Evolutionary conservation across 2,888 invertebrate species (phyloP).

Genomic region (Macrophya annulata): DNA sequence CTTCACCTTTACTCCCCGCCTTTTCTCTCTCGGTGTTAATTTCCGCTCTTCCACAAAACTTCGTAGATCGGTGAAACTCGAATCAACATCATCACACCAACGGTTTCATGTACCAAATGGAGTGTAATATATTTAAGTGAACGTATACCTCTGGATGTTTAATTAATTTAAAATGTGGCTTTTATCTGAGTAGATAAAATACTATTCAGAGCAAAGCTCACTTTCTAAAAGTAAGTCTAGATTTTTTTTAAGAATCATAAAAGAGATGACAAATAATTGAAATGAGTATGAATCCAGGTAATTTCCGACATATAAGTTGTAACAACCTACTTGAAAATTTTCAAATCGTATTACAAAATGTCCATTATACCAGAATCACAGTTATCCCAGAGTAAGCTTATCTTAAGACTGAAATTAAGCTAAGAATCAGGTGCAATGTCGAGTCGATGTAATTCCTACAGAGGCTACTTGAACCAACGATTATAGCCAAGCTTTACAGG

Average conservation of each 20-base stretch:
- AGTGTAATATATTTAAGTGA: not conserved
- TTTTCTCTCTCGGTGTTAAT: conserved; percentile 41
- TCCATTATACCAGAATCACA: not conserved
- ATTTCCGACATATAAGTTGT: too few species aligned
- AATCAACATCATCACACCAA: conserved; percentile 13
- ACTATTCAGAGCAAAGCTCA: not conserved
- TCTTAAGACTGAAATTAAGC: not conserved
- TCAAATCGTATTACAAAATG: not conserved
- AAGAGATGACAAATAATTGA: not conserved
- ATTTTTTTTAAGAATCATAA: not conserved
- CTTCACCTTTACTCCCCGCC: not conserved
- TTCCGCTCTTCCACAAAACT: conserved; percentile 16
- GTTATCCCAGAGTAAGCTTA: not conserved
- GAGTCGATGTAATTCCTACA: not conserved
- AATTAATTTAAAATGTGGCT: not conserved
- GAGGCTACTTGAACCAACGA: not conserved
- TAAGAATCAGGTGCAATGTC: conserved; percentile 3
- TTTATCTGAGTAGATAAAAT: not conserved
- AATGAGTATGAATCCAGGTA: too few species aligned
- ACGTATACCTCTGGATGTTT: not conserved
- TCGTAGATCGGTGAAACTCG: not conserved
- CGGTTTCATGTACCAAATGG: not conserved
- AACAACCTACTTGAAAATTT: not conserved
- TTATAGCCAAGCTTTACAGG: conserved; percentile 13
- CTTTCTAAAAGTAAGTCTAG: not conserved